Evolutionary conservation across 2,797 vertebrate species (phyloP).

Genomic region (Emydoidea blandingii): DNA sequence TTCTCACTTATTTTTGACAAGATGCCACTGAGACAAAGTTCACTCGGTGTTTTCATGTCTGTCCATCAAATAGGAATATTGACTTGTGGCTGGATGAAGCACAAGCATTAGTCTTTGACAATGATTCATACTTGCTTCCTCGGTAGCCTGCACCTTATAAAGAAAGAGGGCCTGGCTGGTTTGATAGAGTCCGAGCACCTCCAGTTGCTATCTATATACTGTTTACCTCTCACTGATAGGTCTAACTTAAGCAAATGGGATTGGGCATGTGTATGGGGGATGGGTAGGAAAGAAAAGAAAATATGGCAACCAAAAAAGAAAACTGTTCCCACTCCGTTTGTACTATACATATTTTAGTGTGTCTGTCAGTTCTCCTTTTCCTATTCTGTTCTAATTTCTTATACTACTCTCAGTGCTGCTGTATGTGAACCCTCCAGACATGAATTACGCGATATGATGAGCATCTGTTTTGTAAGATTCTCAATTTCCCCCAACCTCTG

Average conservation of each 20-base stretch:
- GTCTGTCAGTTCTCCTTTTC: background rate
- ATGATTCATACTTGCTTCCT: background rate
- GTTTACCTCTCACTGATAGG: background rate
- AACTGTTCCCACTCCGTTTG: background rate
- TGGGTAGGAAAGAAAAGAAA: background rate
- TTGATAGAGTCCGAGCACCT: background rate
- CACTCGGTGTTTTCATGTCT: background rate
- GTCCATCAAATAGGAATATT: background rate
- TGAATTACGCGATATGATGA: rapidly evolving
- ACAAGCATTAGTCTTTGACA: background rate
- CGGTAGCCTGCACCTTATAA: rapidly evolving
- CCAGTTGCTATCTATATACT: background rate
- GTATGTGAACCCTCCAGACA: background rate
- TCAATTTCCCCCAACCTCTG: background rate
- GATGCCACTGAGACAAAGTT: background rate
- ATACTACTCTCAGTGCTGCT: background rate
- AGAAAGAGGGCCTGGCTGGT: background rate
- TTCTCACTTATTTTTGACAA: background rate
- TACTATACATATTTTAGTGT: rapidly evolving
- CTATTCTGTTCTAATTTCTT: background rate
- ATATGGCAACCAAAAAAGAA: background rate
- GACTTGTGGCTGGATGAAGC: background rate
- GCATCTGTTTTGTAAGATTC: background rate
- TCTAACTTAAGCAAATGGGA: background rate
- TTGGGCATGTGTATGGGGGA: background rate